Evolutionary conservation across 2,113 vertebrate species (phyloP), one percentile per base, ranked within the genome.

Genomic region (Coptodon bakossiorum): DNA sequence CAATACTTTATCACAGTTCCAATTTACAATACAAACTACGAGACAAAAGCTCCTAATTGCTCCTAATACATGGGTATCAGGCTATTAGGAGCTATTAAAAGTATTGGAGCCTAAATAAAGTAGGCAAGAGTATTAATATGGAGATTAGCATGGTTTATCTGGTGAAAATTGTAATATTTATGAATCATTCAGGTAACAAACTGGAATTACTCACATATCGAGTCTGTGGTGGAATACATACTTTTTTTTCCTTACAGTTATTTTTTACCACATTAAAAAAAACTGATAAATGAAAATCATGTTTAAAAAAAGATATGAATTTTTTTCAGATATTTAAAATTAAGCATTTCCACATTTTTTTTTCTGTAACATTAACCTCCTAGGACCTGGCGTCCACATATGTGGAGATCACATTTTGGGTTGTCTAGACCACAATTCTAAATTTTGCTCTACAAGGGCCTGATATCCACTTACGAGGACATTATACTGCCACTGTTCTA

Each of bases 51-150:
- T 66, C 10, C 17, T 38, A 66, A 66, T 66, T 66, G 31, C 36
- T 71, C 12, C 66, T 24, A 40, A 71, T 71, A 71, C 36, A 2
- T 3, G 4, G 31, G 31, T 1, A 66, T 66, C 61, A 66, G 9
- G 3, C 0, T 40, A 43, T 43, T 40, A 40, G 66, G 0, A 66
- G 61, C n/a, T 34, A 66, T 66, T 0, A 36, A 17, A 40, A 71
- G 0, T 71, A 24, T n/a, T 71, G 36, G 66, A 71, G 36, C 1
- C 66, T 71, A 71, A 71, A 40, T 24, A 0, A 43, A 71, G n/a
- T 40, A 43, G 66, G 36, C 0, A 71, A 0, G 61, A 66, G 17
- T 36, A n/a, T 66, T n/a, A 66, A 17, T 66, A 66, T 3, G 61
- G 61, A 66, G 31, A 66, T 66, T 63, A 66, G 10, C 10, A 12